Base-by-base conservation (phyloP, 2,113 vertebrate species). In the Eubucco bourcierii region DNA sequence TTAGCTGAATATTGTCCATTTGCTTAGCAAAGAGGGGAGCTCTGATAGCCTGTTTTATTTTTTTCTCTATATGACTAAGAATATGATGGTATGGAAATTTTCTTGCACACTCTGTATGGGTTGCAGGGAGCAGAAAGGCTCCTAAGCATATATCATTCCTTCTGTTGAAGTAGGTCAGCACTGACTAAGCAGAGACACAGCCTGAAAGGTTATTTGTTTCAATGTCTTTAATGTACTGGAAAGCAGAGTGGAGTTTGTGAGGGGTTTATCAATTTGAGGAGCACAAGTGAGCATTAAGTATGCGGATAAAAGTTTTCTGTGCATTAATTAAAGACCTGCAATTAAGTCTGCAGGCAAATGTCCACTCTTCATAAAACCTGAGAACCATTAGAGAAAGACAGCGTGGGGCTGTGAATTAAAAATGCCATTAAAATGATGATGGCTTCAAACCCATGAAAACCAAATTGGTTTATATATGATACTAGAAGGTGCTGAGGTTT, bases 341-440 rank as follows among this genome's bases (percentile, higher is more conserved):
- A 87, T 94, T 87, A 87, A 77, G 23, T 89, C 64, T 39, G 24
- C 61, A 85, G 68, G 64, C 82, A 88, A 87, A 82, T 50, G 34
- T 67, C 60, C 90, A 31, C 63, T 83, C 24, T 84, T 72, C 7
- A 13, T 80, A 77, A 90, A 78, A 93, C 37, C 39, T 74, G 47
- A 89, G 64, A 64, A 87, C 47, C 65, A 47, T 73, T 79, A 87
- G 64, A 58, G 37, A 72, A 84, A 93, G 55, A 84, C 72, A 92
- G 65, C 71, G 53, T 63, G 59, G 55, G 67, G 44, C 81, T 90
- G n/a, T 66, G 72, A 71, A 93, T 96, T 89, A 90, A 90, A 90
- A 92, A 85, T 88, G 53, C 63, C 73, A 91, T 94, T 95, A 84
- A 86, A 84, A 84, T 72, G 2, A 76, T 91, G 75, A 88, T 66